A percentile compares a stretch with the other conserved stretches of the same genome.
These are phyloP conservation scores for Aporophyla lueneburgensis DNA, from an alignment of 2,888 invertebrate genomes.

Conservation along the genomic window DNA sequence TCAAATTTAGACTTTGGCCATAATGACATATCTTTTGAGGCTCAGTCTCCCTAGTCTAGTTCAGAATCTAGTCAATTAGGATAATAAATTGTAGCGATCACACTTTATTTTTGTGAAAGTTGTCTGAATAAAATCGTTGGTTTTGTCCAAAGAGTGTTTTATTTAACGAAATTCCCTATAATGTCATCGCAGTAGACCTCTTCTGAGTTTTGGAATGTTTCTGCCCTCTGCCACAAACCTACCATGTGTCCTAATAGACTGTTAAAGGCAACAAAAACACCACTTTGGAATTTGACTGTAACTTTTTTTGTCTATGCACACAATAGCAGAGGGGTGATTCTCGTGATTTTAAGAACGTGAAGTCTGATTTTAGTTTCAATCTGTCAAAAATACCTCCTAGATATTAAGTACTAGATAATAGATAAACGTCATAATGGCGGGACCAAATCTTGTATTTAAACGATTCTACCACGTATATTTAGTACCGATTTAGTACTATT, in stretches of 20 bases:
- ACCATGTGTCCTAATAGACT: neutral
- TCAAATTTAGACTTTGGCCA: constrained; percentile 63
- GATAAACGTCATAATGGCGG: no score
- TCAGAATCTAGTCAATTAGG: constrained; percentile 82
- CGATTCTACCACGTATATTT: no score
- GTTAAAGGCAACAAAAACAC: neutral
- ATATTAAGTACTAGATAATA: no score
- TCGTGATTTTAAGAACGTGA: no score
- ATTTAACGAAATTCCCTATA: constrained; percentile 9
- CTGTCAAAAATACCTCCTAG: no score
- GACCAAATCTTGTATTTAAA: no score
- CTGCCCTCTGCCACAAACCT: neutral
- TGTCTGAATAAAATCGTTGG: constrained; percentile 70
- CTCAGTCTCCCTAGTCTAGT: constrained; percentile 70
- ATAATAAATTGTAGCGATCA: constrained; percentile 71
- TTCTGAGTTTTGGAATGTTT: no score
- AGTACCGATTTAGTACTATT: no score
- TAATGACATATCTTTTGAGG: constrained; percentile 74
- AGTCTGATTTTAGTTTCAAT: no score
- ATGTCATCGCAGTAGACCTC: neutral
- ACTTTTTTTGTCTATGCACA: no score
- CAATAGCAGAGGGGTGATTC: no score
- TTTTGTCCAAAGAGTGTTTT: constrained; percentile 56
- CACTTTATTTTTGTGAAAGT: constrained; percentile 82
- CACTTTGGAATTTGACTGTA: no score